Base-by-base conservation (phyloP, 1,140 invertebrate species). In the Caenorhabditis brenneri region DNA sequence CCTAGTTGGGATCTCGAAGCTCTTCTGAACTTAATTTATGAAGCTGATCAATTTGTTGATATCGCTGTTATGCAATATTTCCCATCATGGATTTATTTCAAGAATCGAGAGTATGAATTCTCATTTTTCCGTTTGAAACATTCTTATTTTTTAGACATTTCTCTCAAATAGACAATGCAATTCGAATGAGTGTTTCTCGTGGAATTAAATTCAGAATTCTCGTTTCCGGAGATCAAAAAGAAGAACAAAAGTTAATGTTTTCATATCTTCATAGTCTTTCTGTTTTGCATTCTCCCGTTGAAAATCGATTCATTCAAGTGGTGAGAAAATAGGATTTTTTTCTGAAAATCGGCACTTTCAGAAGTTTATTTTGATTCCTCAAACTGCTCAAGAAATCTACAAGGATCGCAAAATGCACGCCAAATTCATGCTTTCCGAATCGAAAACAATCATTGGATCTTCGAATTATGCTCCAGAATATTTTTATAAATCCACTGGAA, bases 151-250 rank as follows among this genome's bases (percentile, higher is more conserved):
- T 74, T 36, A 74, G 65, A 42, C 46, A 36, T n/a, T 74, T 46
- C 36, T 74, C 36, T 24, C 65, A 74, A 74, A 74, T 74, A 3
- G 65, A 74, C 22, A 74, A 74, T 74, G 65, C 65, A 1, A 74
- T 74, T 24, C 65, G 65, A 46, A 74, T 74, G 65, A 74, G 65
- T 74, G 10, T 74, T 74, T 74, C 65, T 74, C 65, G 65, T 39
- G 65, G 65, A 42, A 74, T 74, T 31, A 42, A 74, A 74, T 74
- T 74, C 10, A 12, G 65, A 74, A 74, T 74, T 2, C 65, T 74
- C 1, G 65, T 74, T 12, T 74, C 65, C 46, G 65, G 65, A 42
- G 65, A 74, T 27, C 33, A 74, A 24, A 39, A 74, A 74, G 65
- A 74, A 74, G 65, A 74, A 74, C 36, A 74, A 74, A 74, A 74